Conservation (phyloP, 1,140 invertebrate species). For the Drosophila kohkoa region DNA sequence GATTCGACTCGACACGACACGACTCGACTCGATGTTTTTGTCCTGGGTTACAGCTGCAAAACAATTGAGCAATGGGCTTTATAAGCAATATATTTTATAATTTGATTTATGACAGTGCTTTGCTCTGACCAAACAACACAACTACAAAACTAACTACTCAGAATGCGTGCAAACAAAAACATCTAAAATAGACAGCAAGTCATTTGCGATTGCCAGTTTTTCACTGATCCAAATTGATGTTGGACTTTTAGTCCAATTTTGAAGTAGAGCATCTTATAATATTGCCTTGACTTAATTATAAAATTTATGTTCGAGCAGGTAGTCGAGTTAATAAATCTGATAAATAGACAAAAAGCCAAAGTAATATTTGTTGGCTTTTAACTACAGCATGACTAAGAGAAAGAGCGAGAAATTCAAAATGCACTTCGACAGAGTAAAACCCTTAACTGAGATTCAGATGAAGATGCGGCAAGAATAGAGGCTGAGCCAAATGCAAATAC, state of each 20-base stretch:
- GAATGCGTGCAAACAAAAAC: background rate
- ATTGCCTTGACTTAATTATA: background rate
- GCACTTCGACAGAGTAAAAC: slow-evolving; percentile 27
- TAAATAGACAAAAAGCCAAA: slow-evolving; percentile 49
- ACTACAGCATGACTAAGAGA: background rate
- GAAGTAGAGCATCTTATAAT: background rate
- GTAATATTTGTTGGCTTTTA: slow-evolving; percentile 36
- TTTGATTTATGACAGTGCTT: slow-evolving; percentile 27
- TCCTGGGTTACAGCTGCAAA: slow-evolving; percentile 30
- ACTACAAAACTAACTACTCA: slow-evolving; percentile 15
- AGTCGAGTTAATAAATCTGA: slow-evolving; percentile 26
- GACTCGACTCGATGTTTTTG: too few species aligned
- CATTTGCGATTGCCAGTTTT: background rate
- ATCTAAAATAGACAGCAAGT: slow-evolving; percentile 6
- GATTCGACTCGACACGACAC: background rate
- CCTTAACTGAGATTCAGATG: background rate
- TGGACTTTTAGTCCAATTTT: background rate
- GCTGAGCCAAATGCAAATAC: slow-evolving; percentile 49
- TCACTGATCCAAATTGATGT: slow-evolving; percentile 3
- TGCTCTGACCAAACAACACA: slow-evolving; percentile 1
- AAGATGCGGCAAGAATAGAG: too few species aligned
- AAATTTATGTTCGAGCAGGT: slow-evolving; percentile 5
- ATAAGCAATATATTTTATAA: slow-evolving; percentile 41
- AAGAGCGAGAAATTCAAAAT: slow-evolving; percentile 31
- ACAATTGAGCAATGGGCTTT: slow-evolving; percentile 44